Conservation (phyloP, 2,888 invertebrate species). For the Pyrochroa serraticornis region DNA sequence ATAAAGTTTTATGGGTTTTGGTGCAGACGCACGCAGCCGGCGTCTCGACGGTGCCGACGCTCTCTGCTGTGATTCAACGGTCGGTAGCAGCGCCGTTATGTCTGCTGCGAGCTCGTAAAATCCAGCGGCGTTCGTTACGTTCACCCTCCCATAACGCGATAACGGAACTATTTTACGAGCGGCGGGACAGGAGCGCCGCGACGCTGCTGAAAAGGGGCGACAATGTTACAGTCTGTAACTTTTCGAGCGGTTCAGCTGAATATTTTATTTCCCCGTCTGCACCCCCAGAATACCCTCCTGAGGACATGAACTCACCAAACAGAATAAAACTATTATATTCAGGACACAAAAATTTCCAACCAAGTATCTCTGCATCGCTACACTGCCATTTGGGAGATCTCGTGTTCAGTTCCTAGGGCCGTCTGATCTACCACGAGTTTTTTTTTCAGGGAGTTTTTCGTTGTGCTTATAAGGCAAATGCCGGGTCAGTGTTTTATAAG, state of each 20-base stretch:
- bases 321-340: too few species aligned
- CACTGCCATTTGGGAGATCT: too few species aligned
- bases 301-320: too few species aligned
- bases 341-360: too few species aligned
- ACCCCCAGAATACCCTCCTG: too few species aligned
- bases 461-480: too few species aligned
- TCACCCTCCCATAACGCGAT: constrained; percentile 19
- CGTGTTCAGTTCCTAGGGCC: too few species aligned
- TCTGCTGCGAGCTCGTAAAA: constrained; percentile 53
- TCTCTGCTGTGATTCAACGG: constrained; percentile 50
- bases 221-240: constrained; percentile 4
- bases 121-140: constrained; percentile 42
- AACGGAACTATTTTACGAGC: constrained; percentile 23
- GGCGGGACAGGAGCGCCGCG: constrained; percentile 15
- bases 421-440: too few species aligned
- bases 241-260: neutral
- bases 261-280: too few species aligned
- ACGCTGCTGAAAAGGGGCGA: neutral
- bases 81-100: constrained; percentile 51
- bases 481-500: too few species aligned
- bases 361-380: too few species aligned
- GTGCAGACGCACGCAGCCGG: constrained; percentile 53
- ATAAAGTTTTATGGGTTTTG: constrained; percentile 59
- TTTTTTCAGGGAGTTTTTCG: too few species aligned
- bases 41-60: constrained; percentile 51